A percentile compares a stretch with the other conserved stretches of the same genome.
phyloP scores from a whole-genome alignment of 30 jellyfish, hydroid and myxozoan genomes.

The Aurelia sp. region DNA sequence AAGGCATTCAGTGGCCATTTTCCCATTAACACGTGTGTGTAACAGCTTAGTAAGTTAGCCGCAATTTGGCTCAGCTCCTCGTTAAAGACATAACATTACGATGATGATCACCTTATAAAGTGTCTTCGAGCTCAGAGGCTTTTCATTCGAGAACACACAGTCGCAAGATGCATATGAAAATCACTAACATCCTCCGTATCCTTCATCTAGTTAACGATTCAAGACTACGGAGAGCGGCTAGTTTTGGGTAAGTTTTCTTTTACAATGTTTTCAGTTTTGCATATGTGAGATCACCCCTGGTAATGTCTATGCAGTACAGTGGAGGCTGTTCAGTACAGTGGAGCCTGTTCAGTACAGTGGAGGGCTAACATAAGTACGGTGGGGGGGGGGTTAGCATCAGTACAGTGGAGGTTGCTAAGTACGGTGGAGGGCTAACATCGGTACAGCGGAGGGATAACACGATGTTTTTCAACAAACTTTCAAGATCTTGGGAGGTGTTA shows the following conservation, averaged over 20 bases:
- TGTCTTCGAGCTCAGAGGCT: neutral
- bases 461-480: too few species aligned
- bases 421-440: too few species aligned
- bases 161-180: conserved; percentile 15
- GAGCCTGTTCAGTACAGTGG: too few species aligned
- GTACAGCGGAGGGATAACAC: too few species aligned
- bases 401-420: too few species aligned
- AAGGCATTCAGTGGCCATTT: neutral
- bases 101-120: neutral
- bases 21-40: conserved; percentile 21
- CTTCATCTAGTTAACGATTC: conserved; percentile 60
- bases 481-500: too few species aligned
- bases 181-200: conserved; percentile 1
- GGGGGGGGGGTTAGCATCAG: too few species aligned
- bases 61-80: neutral
- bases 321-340: too few species aligned
- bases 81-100: conserved; percentile 12
- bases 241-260: conserved; percentile 80
- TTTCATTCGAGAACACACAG: neutral
- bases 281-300: too few species aligned
- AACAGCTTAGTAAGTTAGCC: conserved; percentile 11
- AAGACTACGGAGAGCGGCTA: conserved; percentile 86
- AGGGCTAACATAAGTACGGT: too few species aligned
- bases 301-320: too few species aligned
- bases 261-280: too few species aligned